Percentiles rank a stretch among this genome's conserved stretches.
phyloP scores from a whole-genome alignment of 1,140 invertebrate genomes.

The Nasonia longicornis region DNA sequence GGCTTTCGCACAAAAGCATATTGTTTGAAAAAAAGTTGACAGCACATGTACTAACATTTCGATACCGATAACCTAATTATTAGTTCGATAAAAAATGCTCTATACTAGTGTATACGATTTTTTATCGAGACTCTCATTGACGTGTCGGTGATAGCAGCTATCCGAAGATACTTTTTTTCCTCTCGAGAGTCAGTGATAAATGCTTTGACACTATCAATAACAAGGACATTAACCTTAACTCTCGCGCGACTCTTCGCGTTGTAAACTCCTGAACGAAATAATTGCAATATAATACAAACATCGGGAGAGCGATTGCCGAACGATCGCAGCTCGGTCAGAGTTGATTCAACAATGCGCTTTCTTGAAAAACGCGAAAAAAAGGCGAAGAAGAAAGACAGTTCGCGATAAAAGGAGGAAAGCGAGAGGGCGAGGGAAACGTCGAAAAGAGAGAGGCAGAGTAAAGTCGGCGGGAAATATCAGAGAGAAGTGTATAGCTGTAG shows the following conservation, averaged over 20 bases:
- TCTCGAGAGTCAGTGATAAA: background rate
- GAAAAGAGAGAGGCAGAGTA: conserved; percentile 50
- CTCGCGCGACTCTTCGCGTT: conserved; percentile 40
- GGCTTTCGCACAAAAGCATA: too few relatives aligned
- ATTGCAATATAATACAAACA: background rate
- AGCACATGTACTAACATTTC: background rate
- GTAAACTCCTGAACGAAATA: background rate
- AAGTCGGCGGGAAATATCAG: conserved; percentile 54
- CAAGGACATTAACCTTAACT: conserved; percentile 51
- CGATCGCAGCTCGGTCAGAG: background rate
- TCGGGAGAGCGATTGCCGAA: background rate
- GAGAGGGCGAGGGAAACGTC: conserved; percentile 16
- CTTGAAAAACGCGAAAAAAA: conserved; percentile 39
- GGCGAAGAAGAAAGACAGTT: background rate
- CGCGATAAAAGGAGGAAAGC: conserved; percentile 27
- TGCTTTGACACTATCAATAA: conserved; percentile 17
- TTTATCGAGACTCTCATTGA: background rate
- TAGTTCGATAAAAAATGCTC: background rate
- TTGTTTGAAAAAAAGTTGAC: background rate
- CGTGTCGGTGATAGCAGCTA: background rate
- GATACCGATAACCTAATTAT: background rate
- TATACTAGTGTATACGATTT: background rate
- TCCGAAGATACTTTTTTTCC: background rate
- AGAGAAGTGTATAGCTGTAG: conserved; percentile 37
- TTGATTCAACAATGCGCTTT: conserved; percentile 50